phyloP scores from a whole-genome alignment of 2,888 invertebrate species.

The Lochmaea capreae region DNA sequence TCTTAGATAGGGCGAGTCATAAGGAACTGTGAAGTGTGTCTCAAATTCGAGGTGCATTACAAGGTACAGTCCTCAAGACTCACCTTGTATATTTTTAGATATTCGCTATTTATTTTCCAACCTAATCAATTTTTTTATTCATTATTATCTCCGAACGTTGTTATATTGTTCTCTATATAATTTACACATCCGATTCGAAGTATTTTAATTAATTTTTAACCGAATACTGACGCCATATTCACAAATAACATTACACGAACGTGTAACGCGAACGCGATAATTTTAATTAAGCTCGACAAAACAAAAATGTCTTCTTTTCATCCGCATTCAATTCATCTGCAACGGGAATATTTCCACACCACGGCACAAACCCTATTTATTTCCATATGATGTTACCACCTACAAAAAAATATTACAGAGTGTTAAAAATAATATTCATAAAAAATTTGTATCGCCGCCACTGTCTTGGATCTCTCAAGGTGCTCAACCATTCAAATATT shows the following conservation, averaged over 20 bases:
- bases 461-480: constrained; percentile 50
- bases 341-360: constrained; percentile 25
- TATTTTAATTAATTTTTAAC: constrained; percentile 32
- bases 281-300: constrained; percentile 30
- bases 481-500: constrained; percentile 63
- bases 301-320: constrained; percentile 25
- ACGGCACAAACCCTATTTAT: constrained; percentile 19
- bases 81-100: too few species aligned
- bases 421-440: too few species aligned
- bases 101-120: too few species aligned
- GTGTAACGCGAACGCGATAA: constrained; percentile 27
- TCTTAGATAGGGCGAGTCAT: too few species aligned
- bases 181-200: background rate
- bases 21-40: too few species aligned
- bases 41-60: too few species aligned
- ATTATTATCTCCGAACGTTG: too few species aligned
- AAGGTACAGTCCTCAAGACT: too few species aligned
- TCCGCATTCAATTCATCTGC: constrained; percentile 24
- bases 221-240: constrained; percentile 12
- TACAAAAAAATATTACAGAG: too few species aligned
- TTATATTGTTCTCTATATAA: background rate
- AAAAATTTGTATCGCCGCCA: constrained; percentile 2
- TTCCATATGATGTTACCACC: background rate
- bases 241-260: constrained; percentile 23
- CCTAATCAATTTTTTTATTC: too few species aligned